These are phyloP conservation scores for Champsocephalus gunnari DNA, from an alignment of 2,797 vertebrate species.

Conservation along the genomic window DNA sequence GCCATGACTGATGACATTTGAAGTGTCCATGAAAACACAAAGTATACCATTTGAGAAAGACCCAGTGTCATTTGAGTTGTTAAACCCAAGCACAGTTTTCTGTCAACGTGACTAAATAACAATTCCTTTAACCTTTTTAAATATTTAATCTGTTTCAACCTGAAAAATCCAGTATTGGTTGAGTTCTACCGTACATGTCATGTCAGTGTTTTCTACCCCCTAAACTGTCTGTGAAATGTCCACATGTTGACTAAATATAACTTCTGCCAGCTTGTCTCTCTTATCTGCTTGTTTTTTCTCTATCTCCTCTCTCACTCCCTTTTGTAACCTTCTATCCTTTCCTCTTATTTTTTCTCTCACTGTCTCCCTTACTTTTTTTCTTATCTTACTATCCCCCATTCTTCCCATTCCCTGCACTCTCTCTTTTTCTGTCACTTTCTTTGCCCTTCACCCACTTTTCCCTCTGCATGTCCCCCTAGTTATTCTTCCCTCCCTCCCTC, in stretches of 20 bases:
- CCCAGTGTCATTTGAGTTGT: too few relatives aligned
- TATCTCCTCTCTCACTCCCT: not conserved
- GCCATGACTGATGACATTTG: too few relatives aligned
- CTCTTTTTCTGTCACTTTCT: not conserved
- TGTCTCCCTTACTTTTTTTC: not conserved
- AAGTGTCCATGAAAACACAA: too few relatives aligned
- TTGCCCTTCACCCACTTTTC: slow-evolving; percentile 8
- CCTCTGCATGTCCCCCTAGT: not conserved
- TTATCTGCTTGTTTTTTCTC: slow-evolving; percentile 6
- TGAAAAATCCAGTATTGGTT: not conserved
- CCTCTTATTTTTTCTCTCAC: not conserved
- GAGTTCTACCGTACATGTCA: not conserved
- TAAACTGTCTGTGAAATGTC: not conserved
- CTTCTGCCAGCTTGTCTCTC: slow-evolving; percentile 27
- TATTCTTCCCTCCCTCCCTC: not conserved
- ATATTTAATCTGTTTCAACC: too few relatives aligned
- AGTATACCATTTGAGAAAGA: too few relatives aligned
- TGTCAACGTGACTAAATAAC: too few relatives aligned
- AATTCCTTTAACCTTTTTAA: too few relatives aligned
- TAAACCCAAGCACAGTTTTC: too few relatives aligned
- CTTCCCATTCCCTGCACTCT: not conserved
- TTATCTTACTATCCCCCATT: slow-evolving; percentile 3
- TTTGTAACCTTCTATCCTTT: not conserved
- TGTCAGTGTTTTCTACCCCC: not conserved
- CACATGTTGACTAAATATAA: slow-evolving; percentile 35